These are phyloP conservation scores for Eupithecia subfuscata DNA, from an alignment of 2,888 invertebrate genomes.

Conservation along the genomic window DNA sequence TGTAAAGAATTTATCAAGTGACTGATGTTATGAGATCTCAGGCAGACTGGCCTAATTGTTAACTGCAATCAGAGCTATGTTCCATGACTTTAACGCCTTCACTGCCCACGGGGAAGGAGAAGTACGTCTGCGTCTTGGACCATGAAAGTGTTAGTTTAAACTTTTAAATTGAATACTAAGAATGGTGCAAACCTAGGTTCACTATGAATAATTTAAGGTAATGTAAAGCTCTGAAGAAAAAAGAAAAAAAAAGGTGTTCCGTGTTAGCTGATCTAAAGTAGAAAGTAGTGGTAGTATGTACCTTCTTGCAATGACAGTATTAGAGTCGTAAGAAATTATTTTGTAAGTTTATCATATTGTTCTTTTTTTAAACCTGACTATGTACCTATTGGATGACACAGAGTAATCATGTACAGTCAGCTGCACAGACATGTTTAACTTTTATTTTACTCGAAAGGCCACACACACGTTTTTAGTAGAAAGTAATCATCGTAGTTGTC, in stretches of 20 bases:
- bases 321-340: background rate
- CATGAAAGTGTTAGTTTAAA: background rate
- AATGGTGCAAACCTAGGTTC: slow-evolving; percentile 37
- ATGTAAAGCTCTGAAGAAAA: slow-evolving; percentile 6
- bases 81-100: background rate
- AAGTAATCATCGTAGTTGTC: too few relatives aligned
- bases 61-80: slow-evolving; percentile 4
- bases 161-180: slow-evolving; percentile 24
- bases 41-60: slow-evolving; percentile 55
- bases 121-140: too few relatives aligned
- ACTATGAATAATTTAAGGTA: slow-evolving; percentile 5
- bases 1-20: slow-evolving; percentile 33
- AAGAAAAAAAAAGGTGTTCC: slow-evolving; percentile 22
- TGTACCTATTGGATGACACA: background rate
- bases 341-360: background rate
- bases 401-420: too few relatives aligned
- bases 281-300: slow-evolving; percentile 7
- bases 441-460: too few relatives aligned
- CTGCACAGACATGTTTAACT: too few relatives aligned
- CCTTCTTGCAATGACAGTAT: background rate
- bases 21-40: slow-evolving; percentile 65
- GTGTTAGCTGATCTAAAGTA: slow-evolving; percentile 23
- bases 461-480: too few relatives aligned
- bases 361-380: background rate
- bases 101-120: too few relatives aligned